phyloP scores from a whole-genome alignment of 2,113 vertebrate species.

The Sapajus apella region DNA sequence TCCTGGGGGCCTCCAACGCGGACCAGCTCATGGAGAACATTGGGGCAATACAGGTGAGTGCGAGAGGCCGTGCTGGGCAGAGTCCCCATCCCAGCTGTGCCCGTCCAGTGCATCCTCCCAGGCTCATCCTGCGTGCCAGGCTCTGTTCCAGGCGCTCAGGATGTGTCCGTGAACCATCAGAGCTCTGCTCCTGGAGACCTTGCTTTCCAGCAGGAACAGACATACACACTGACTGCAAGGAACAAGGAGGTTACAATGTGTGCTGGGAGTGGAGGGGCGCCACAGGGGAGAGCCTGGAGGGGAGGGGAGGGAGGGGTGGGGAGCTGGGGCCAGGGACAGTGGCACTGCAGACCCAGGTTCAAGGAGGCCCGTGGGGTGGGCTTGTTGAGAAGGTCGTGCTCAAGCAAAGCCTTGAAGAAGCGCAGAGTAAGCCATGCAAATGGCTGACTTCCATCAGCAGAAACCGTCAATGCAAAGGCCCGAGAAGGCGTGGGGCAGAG shows the following conservation, averaged over 20 bases:
- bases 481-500: background rate
- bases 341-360: background rate
- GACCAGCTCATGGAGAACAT: conserved; percentile 99
- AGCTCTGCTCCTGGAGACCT: background rate
- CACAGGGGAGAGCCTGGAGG: background rate
- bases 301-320: background rate
- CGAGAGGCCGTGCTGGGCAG: no score
- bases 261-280: background rate
- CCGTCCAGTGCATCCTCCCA: fast-evolving
- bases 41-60: conserved; percentile 96
- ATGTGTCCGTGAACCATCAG: background rate
- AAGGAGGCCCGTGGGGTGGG: background rate
- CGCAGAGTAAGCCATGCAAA: fast-evolving
- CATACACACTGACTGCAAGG: fast-evolving
- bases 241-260: fast-evolving
- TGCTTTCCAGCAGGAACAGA: background rate
- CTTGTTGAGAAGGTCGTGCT: background rate
- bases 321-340: no score
- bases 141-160: fast-evolving
- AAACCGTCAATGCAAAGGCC: fast-evolving
- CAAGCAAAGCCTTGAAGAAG: background rate
- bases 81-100: background rate
- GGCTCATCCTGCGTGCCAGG: background rate
- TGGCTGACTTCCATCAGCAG: background rate
- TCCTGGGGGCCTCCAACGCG: conserved; percentile 96